Evolutionary conservation across 2,888 invertebrate genomes (phyloP).

Genomic region (Caenorhabditis becei): DNA sequence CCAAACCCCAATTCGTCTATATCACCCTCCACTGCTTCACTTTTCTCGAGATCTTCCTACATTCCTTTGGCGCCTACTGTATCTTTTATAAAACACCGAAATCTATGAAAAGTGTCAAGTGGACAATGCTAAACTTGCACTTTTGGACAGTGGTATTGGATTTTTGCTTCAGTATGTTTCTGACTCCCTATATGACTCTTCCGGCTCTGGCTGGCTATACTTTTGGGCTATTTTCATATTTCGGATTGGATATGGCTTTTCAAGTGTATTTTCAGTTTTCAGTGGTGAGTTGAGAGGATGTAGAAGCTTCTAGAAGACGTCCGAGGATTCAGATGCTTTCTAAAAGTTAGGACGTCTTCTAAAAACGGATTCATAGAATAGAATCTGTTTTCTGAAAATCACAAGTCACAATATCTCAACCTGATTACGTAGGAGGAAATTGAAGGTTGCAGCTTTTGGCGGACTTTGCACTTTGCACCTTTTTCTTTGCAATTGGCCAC

Average conservation of each 20-base stretch:
- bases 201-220: slow-evolving; percentile 12
- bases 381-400: too few relatives aligned
- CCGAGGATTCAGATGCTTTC: too few relatives aligned
- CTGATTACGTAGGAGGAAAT: too few relatives aligned
- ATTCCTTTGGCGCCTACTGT: slow-evolving; percentile 27
- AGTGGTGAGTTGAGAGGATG: slow-evolving; percentile 5
- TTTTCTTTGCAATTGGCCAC: too few relatives aligned
- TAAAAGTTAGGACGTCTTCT: too few relatives aligned
- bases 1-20: slow-evolving; percentile 3
- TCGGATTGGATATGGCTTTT: background rate
- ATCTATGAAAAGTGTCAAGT: slow-evolving; percentile 26
- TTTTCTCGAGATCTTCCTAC: slow-evolving; percentile 10
- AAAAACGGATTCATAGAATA: too few relatives aligned
- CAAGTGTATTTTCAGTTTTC: background rate
- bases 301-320: too few relatives aligned
- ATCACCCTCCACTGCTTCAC: slow-evolving; percentile 14
- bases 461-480: too few relatives aligned
- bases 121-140: slow-evolving; percentile 33
- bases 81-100: slow-evolving; percentile 31
- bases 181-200: slow-evolving; percentile 10
- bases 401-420: too few relatives aligned
- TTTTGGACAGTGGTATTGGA: slow-evolving; percentile 20
- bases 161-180: background rate
- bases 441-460: too few relatives aligned
- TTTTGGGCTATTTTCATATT: background rate